phyloP scores from a whole-genome alignment of 2,113 vertebrate genomes.

The Mugil cephalus region DNA sequence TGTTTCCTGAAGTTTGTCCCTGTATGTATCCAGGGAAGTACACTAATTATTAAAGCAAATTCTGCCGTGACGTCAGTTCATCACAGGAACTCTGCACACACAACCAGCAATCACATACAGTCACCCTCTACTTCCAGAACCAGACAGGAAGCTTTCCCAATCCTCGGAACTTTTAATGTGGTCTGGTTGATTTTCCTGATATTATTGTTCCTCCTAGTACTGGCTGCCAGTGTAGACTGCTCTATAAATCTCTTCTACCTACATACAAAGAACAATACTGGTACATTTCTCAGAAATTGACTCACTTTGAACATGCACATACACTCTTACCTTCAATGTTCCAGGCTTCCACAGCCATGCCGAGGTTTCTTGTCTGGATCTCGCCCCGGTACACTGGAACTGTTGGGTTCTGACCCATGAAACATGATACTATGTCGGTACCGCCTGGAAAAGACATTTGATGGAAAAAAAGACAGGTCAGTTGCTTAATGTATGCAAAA shows the following conservation, averaged over 20 bases:
- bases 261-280: background rate
- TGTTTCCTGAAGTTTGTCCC: constrained; percentile 11
- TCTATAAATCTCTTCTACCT: background rate
- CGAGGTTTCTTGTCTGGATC: constrained; percentile 95
- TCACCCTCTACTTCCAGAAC: too few species aligned
- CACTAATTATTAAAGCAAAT: constrained; percentile 4
- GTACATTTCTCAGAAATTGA: background rate
- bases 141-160: too few species aligned
- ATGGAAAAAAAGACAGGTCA: constrained; percentile 7
- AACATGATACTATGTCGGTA: constrained; percentile 97
- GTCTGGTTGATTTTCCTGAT: background rate
- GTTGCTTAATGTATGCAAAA: background rate
- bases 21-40: constrained; percentile 28
- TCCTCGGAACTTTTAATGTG: background rate
- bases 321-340: constrained; percentile 85
- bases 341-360: constrained; percentile 96
- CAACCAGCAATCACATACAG: too few species aligned
- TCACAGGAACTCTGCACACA: too few species aligned
- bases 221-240: background rate
- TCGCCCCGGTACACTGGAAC: constrained; percentile 94
- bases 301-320: background rate
- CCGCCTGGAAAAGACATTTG: constrained; percentile 84
- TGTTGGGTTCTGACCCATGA: constrained; percentile 94
- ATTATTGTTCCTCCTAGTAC: background rate
- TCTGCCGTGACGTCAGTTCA: constrained; percentile 2